Evolutionary conservation across 2,113 vertebrate species (phyloP).

Genomic region (Thermophis baileyi): DNA sequence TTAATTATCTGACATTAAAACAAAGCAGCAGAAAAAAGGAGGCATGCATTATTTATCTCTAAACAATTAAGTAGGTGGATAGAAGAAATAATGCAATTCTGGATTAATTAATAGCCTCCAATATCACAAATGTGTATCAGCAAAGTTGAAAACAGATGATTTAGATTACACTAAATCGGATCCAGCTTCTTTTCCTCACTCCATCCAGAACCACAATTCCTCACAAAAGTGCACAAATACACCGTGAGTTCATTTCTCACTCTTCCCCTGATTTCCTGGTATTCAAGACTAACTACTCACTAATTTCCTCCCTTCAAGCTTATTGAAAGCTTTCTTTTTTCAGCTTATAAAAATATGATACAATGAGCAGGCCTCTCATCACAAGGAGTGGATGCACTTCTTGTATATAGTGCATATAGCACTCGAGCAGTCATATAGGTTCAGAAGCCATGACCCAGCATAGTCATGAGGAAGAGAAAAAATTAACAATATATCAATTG

Average conservation of each 20-base stretch:
- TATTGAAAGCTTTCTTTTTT: background rate
- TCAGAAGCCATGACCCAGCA: background rate
- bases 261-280: background rate
- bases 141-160: fast-evolving
- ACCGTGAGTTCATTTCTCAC: background rate
- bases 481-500: background rate
- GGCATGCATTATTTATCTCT: constrained; percentile 24
- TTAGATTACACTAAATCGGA: background rate
- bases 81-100: constrained; percentile 8
- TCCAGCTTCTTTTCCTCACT: background rate
- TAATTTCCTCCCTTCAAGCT: background rate
- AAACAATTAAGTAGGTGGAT: constrained; percentile 18
- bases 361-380: background rate
- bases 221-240: background rate
- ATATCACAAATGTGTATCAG: background rate
- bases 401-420: background rate
- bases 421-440: background rate
- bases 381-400: background rate
- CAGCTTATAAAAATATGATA: background rate
- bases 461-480: background rate
- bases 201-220: background rate
- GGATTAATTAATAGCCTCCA: constrained; percentile 27
- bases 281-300: background rate
- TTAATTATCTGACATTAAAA: constrained; percentile 53
- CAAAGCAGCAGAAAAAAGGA: constrained; percentile 29